Percentiles rank a stretch among this genome's conserved stretches.
Conservation (phyloP, 1,140 invertebrate genomes). For the Acromyrmex heyeri region DNA sequence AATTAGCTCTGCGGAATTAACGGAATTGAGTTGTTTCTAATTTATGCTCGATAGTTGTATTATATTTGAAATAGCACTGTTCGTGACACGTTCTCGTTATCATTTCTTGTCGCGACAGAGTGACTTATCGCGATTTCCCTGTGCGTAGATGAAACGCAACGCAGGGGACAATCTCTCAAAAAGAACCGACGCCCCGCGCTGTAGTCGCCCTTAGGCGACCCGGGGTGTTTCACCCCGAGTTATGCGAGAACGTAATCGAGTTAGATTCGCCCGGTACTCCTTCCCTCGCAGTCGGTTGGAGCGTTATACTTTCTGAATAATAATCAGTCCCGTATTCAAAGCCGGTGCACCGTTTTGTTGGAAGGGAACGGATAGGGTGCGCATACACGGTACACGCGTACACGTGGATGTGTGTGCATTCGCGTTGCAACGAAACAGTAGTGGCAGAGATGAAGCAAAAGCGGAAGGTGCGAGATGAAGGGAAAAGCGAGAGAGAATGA, state of each 20-base stretch:
- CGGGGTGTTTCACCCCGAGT: conserved; percentile 60
- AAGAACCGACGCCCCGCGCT: conserved; percentile 3
- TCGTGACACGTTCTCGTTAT: conserved; percentile 5
- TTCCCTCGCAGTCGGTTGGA: conserved; percentile 69
- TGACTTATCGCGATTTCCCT: conserved; percentile 61
- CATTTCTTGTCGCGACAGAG: conserved; percentile 19
- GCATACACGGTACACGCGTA: background rate
- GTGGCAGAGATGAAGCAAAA: conserved; percentile 6
- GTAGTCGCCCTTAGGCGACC: conserved; percentile 26
- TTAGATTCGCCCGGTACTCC: conserved; percentile 64
- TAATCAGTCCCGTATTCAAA: conserved; percentile 81
- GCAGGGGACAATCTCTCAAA: background rate
- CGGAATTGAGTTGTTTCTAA: background rate
- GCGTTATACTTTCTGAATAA: conserved; percentile 83
- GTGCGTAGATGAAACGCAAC: conserved; percentile 51
- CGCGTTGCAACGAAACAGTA: conserved; percentile 56
- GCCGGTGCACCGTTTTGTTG: conserved; percentile 24
- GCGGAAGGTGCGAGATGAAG: conserved; percentile 49
- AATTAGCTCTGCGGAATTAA: background rate
- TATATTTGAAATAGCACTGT: background rate
- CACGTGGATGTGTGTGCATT: conserved; percentile 18
- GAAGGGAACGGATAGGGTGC: conserved; percentile 41
- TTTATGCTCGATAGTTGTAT: background rate
- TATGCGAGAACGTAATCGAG: conserved; percentile 70
- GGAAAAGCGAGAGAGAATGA: background rate